phyloP scores from a whole-genome alignment of 2,797 vertebrate species.

The Leontopithecus rosalia region DNA sequence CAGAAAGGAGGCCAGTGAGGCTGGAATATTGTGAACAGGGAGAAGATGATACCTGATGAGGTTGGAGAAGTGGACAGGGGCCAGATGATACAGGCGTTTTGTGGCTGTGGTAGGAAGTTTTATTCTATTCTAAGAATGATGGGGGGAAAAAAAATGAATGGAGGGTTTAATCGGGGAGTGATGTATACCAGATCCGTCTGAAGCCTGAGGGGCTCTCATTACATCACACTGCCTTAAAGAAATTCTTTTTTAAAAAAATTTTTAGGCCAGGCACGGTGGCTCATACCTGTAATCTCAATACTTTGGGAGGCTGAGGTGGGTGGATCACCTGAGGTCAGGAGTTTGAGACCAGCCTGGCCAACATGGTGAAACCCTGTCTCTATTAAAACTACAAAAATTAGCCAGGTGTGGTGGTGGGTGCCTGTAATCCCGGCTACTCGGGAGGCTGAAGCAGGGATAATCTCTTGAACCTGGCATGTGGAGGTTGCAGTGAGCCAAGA shows the following conservation, averaged over 20 bases:
- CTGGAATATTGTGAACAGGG: not conserved
- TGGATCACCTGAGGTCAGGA: not conserved
- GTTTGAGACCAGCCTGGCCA: not conserved
- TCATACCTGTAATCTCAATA: not conserved
- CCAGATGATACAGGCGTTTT: not conserved
- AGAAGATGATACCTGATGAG: not conserved
- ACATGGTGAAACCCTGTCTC: not conserved
- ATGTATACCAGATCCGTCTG: not conserved
- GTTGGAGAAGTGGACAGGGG: not conserved
- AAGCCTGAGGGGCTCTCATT: not conserved
- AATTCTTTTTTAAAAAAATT: not conserved
- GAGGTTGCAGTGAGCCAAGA: not conserved
- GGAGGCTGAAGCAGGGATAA: not conserved
- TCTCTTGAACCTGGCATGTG: not conserved
- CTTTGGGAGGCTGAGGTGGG: not conserved
- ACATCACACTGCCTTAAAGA: not conserved
- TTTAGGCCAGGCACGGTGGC: not conserved
- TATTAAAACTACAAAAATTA: not conserved
- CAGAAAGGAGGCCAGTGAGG: not conserved
- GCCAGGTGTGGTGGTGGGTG: not conserved
- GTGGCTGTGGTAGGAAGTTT: not conserved
- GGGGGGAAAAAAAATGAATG: not conserved
- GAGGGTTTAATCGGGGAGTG: not conserved
- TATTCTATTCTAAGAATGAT: not conserved
- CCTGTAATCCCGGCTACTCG: not conserved